phyloP scores from a whole-genome alignment of 2,113 vertebrate genomes.

The Dissostichus mawsoni region DNA sequence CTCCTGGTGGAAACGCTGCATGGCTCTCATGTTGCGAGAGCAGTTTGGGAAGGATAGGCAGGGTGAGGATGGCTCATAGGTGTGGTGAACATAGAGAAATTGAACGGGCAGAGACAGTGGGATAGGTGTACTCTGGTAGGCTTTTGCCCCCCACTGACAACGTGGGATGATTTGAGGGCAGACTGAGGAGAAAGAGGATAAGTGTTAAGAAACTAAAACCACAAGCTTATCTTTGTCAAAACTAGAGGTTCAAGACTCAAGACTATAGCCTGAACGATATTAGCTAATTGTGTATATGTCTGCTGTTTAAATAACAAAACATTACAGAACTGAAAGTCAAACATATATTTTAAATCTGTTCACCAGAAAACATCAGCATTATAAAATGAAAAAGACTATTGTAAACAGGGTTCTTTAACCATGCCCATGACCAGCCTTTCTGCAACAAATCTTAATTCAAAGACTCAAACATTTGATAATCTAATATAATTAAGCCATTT shows the following conservation, averaged over 20 bases:
- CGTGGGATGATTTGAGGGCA: constrained; percentile 90
- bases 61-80: constrained; percentile 83
- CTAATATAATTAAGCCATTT: background rate
- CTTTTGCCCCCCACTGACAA: constrained; percentile 90
- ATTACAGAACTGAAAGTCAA: too few species aligned
- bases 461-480: background rate
- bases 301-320: background rate
- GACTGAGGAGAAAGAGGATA: constrained; percentile 71
- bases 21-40: constrained; percentile 84
- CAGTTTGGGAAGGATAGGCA: constrained; percentile 86
- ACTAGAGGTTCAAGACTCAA: background rate
- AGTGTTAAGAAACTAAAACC: background rate
- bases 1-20: constrained; percentile 92
- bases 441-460: too few species aligned
- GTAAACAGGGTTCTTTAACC: background rate
- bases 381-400: background rate
- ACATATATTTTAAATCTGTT: background rate
- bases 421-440: background rate
- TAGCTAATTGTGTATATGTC: background rate
- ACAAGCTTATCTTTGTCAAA: background rate
- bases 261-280: background rate
- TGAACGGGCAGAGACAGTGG: constrained; percentile 80
- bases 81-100: constrained; percentile 92
- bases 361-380: background rate
- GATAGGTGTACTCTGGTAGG: constrained; percentile 78